Percentiles rank a stretch among this genome's conserved stretches.
phyloP scores from a whole-genome alignment of 2,113 vertebrate genomes.

The Calonectris borealis region DNA sequence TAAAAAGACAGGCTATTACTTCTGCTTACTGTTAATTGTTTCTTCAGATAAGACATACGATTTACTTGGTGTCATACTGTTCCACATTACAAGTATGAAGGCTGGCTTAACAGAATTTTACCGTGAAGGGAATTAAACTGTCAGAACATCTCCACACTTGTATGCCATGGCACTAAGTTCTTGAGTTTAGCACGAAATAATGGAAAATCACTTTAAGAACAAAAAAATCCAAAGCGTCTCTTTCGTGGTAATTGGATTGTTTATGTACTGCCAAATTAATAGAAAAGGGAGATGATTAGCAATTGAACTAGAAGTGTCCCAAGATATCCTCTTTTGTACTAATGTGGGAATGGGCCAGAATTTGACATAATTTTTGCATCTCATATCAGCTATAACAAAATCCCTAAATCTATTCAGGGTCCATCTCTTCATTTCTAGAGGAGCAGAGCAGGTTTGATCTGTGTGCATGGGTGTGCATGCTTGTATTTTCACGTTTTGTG shows the following conservation, averaged over 20 bases:
- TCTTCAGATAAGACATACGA: neutral
- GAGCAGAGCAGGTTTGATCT: neutral
- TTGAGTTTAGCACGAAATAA: constrained; percentile 5
- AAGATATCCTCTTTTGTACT: neutral
- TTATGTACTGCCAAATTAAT: neutral
- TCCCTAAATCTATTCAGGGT: neutral
- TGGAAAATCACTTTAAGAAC: neutral
- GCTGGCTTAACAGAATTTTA: neutral
- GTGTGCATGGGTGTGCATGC: neutral
- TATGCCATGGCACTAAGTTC: neutral
- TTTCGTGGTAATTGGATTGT: neutral
- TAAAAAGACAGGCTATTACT: neutral
- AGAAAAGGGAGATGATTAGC: neutral
- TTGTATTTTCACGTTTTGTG: neutral
- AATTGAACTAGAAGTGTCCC: neutral
- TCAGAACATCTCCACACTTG: neutral
- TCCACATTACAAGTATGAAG: neutral
- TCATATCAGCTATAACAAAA: neutral
- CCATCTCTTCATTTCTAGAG: neutral
- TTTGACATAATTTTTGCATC: neutral
- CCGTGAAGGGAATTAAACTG: neutral
- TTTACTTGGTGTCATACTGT: neutral
- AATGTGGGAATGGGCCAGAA: neutral
- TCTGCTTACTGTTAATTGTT: neutral
- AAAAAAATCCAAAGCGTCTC: neutral